Evolutionary conservation across 2,113 vertebrate genomes (phyloP), one percentile per base, ranked within the genome.

Genomic region (Chionomys nivalis): DNA sequence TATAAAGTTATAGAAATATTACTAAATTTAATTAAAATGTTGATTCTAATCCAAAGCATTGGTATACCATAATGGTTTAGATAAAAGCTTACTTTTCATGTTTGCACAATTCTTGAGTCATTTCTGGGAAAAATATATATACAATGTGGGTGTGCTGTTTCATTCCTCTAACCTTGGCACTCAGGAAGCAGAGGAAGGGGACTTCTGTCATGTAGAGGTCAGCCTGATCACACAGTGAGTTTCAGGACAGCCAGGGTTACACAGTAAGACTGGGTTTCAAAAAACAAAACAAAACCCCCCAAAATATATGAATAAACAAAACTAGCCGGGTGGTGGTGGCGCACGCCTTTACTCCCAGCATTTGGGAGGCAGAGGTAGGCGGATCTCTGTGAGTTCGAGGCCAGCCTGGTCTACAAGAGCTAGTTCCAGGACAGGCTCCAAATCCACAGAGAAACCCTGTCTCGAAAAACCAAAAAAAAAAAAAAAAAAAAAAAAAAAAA

Each of bases 21-120:
- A 42, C 4, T 90, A 47, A 52, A 89, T 78, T 95, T 36, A 87
- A 78, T 21, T 95, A 96, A 44, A 93, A 52, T 39, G 73, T 47
- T 91, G 73, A 89, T 82, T 93, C 77, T 81, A 94, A 93, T 68
- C 26, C 16, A 83, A 78, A 39, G 90, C 55, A 88, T 28, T 89
- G 63, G 36, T 12, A 96, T 4, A 73, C 65, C 39, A 94, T 94
- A 78, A 87, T 10, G 63, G 28, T 52, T 66, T 90, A 82, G 68
- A 36, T 93, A 24, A 83, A 92, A 83, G 44, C 9, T 36, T 58
- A 58, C 19, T 58, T 58, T 94, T 61, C 72, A 77, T 47, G 39
- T 72, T 65, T 96, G 72, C 61, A 87, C 1, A 86, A 91, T 42
- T 92, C 26, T 89, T 61, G 94, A 75, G 70, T 52, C 68, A 82